phyloP scores from a whole-genome alignment of 1,140 invertebrate genomes.

The Drosophila burlai region DNA sequence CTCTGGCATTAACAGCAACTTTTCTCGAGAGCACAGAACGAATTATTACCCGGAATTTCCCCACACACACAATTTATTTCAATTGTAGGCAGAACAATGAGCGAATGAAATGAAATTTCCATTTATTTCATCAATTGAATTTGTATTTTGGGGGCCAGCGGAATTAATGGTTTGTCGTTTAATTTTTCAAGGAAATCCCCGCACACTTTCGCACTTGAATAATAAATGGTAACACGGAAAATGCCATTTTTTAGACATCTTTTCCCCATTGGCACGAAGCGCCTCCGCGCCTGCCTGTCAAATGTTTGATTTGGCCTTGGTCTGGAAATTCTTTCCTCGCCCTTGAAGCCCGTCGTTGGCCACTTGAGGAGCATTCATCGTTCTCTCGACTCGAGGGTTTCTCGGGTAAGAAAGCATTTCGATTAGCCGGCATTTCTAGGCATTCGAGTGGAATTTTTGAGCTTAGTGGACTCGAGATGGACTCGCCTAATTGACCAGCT shows the following conservation, averaged over 20 bases:
- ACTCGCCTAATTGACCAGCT: constrained; percentile 53
- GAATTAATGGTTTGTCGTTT: constrained; percentile 43
- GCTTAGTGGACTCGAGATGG: constrained; percentile 52
- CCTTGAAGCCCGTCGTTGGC: constrained; percentile 15
- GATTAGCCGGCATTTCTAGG: constrained; percentile 17
- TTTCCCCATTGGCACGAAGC: constrained; percentile 8
- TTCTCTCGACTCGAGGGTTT: constrained; percentile 14
- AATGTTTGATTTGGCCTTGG: constrained; percentile 59
- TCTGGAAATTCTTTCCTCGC: constrained; percentile 4
- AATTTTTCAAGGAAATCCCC: constrained; percentile 22
- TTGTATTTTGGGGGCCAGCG: constrained; percentile 18
- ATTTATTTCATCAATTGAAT: constrained; percentile 49
- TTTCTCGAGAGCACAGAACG: constrained; percentile 11
- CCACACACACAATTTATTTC: not conserved
- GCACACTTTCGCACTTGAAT: constrained; percentile 7
- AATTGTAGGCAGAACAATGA: not conserved
- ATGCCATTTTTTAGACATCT: constrained; percentile 33
- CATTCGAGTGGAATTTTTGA: constrained; percentile 58
- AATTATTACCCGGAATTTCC: constrained; percentile 15
- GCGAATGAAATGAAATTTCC: constrained; percentile 20
- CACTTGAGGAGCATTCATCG: constrained; percentile 6
- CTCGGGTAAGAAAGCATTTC: constrained; percentile 13
- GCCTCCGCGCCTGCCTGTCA: constrained; percentile 21
- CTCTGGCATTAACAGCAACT: constrained; percentile 41
- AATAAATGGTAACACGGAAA: constrained; percentile 20